These are phyloP conservation scores for Campoletis sonorensis DNA, from an alignment of 1,140 invertebrate genomes.

Conservation along the genomic window DNA sequence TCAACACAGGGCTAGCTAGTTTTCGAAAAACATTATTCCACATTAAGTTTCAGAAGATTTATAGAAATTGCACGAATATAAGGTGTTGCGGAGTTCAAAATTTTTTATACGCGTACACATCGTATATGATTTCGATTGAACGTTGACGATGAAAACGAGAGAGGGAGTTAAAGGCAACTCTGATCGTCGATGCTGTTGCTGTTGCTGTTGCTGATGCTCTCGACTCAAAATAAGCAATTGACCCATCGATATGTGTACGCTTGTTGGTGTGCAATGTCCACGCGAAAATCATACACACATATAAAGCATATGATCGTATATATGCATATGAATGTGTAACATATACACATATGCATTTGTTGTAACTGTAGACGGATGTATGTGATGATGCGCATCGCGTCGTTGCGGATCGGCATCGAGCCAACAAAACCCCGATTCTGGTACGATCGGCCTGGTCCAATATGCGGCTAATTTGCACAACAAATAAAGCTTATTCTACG, in stretches of 20 bases:
- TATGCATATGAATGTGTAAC: not conserved
- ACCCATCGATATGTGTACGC: conserved; percentile 60
- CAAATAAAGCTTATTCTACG: conserved; percentile 77
- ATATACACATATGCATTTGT: conserved; percentile 9
- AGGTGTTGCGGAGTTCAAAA: not conserved
- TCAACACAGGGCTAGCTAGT: no score
- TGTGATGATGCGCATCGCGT: not conserved
- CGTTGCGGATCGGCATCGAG: conserved; percentile 45
- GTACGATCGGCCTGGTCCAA: conserved; percentile 68
- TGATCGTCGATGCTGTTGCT: conserved; percentile 9
- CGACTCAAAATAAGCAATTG: conserved; percentile 74
- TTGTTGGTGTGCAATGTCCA: conserved; percentile 43
- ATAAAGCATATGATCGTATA: not conserved
- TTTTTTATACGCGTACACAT: not conserved
- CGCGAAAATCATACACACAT: conserved; percentile 29
- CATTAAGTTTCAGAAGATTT: no score
- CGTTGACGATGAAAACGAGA: conserved; percentile 23
- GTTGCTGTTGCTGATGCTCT: conserved; percentile 50
- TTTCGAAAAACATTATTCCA: no score
- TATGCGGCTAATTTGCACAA: conserved; percentile 77
- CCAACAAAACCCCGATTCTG: conserved; percentile 69
- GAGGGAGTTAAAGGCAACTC: conserved; percentile 34
- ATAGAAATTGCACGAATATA: not conserved
- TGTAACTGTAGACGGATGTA: no score
- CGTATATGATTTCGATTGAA: conserved; percentile 29